Conservation (phyloP, 2,888 invertebrate genomes). For the Apamea monoglypha region DNA sequence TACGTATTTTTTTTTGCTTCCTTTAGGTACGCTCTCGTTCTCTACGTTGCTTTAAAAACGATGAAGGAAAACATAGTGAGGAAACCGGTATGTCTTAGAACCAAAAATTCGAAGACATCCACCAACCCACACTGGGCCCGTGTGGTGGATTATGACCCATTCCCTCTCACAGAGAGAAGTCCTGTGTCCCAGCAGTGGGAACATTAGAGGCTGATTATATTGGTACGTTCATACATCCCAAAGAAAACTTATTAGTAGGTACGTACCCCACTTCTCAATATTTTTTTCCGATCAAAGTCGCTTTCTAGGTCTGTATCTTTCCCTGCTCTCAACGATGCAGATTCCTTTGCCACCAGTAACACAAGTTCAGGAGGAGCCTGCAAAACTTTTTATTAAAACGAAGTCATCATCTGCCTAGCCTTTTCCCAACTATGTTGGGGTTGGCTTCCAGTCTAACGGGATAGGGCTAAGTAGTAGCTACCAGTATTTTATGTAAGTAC, state of each 20-base stretch:
- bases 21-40: not conserved
- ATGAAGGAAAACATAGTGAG: too few species aligned
- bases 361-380: slow-evolving; percentile 82
- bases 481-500: not conserved
- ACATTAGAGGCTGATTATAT: not conserved
- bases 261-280: slow-evolving; percentile 79
- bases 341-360: slow-evolving; percentile 75
- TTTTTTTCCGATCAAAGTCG: slow-evolving; percentile 67
- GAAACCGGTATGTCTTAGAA: too few species aligned
- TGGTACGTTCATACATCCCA: not conserved
- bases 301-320: slow-evolving; percentile 64
- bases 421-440: not conserved
- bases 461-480: not conserved
- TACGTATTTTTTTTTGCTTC: not conserved
- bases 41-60: too few species aligned
- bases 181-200: too few species aligned
- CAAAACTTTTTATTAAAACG: slow-evolving; percentile 12
- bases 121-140: too few species aligned
- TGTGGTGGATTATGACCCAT: too few species aligned
- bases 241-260: not conserved
- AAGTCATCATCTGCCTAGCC: not conserved
- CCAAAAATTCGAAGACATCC: too few species aligned
- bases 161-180: too few species aligned
- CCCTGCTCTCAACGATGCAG: slow-evolving; percentile 70
- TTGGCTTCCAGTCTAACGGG: too few species aligned